Evolutionary conservation across 2,888 invertebrate genomes (phyloP).

Genomic region (Dolichomitus sp.): DNA sequence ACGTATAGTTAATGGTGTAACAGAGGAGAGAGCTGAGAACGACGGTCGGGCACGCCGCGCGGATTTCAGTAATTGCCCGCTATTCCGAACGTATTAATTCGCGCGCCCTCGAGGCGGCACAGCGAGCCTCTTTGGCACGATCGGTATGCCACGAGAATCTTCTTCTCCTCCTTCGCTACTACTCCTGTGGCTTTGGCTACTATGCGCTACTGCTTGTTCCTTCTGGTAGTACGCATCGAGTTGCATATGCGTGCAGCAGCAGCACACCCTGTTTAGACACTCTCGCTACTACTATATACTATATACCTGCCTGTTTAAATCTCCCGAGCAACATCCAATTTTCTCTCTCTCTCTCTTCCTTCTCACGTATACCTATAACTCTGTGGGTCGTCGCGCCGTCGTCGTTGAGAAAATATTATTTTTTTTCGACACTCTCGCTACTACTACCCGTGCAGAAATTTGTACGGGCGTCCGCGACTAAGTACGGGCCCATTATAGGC

Average conservation of each 20-base stretch:
- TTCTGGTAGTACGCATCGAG: constrained; percentile 39
- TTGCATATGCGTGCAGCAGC: constrained; percentile 16
- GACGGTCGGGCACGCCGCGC: constrained; percentile 19
- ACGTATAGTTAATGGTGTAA: constrained; percentile 56
- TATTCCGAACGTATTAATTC: constrained; percentile 70
- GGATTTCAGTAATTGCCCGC: constrained; percentile 66
- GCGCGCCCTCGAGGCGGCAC: constrained; percentile 54
- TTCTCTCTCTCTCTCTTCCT: not conserved
- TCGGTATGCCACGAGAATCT: constrained; percentile 68
- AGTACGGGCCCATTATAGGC: no score
- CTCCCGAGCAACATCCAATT: not conserved
- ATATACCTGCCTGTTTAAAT: not conserved
- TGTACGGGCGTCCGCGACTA: no score
- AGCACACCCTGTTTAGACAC: not conserved
- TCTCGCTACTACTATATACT: not conserved
- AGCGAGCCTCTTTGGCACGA: constrained; percentile 46
- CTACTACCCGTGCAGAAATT: no score
- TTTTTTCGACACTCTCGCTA: no score
- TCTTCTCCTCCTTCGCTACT: constrained; percentile 22
- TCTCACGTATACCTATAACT: constrained; percentile 5
- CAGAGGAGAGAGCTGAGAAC: constrained; percentile 37
- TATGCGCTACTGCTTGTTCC: constrained; percentile 4
- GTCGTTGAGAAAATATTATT: not conserved
- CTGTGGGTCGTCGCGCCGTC: constrained; percentile 36
- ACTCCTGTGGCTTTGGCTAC: constrained; percentile 1